Percentiles rank a stretch among this genome's conserved stretches.
Conservation (phyloP, 2,888 invertebrate species). For the Melipona beecheii region DNA sequence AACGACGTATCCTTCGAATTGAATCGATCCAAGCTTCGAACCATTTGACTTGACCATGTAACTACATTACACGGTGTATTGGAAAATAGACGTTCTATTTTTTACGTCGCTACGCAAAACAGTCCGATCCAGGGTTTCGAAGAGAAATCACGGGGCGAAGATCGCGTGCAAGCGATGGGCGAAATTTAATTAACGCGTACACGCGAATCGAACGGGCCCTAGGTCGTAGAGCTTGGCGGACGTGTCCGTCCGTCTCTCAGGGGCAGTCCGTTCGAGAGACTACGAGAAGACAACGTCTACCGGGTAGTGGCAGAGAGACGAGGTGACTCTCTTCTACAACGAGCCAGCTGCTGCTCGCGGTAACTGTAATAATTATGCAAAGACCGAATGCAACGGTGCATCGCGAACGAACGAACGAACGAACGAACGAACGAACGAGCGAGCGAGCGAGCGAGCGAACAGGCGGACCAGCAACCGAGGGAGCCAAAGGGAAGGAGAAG, state of each 20-base stretch:
- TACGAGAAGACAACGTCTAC: background rate
- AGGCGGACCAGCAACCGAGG: slow-evolving; percentile 37
- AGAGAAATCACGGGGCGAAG: background rate
- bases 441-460: background rate
- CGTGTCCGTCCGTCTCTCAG: background rate
- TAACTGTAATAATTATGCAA: slow-evolving; percentile 82
- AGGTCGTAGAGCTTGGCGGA: background rate
- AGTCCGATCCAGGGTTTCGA: background rate
- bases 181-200: slow-evolving; percentile 77
- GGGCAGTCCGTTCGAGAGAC: background rate
- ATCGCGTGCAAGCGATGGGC: background rate
- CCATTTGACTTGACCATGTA: no score
- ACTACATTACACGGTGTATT: no score
- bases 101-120: background rate
- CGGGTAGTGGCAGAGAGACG: slow-evolving; percentile 38
- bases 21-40: background rate
- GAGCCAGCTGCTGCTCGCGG: slow-evolving; percentile 74
- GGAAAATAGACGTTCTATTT: background rate
- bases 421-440: slow-evolving; percentile 51
- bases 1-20: background rate
- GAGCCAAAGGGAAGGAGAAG: slow-evolving; percentile 69
- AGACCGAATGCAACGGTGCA: slow-evolving; percentile 79
- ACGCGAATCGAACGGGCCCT: slow-evolving; percentile 42
- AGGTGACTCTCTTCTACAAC: slow-evolving; percentile 61
- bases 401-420: slow-evolving; percentile 61